A percentile compares a stretch with the other conserved stretches of the same genome.
Evolutionary conservation across 2,797 vertebrate genomes (phyloP).

Genomic region (Lates japonicus): DNA sequence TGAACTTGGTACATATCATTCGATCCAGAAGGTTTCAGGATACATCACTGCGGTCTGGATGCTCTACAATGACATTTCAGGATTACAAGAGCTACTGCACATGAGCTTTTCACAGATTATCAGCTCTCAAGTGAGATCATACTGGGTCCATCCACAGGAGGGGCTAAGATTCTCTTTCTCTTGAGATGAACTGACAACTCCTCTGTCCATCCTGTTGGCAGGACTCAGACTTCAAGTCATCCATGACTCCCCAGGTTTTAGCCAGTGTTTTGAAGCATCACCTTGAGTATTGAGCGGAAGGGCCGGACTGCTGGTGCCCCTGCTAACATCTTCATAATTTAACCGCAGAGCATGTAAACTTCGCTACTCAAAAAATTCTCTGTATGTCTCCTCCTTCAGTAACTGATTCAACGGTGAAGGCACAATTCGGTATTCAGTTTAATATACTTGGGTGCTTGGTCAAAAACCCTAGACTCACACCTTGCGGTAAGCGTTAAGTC

Average conservation of each 20-base stretch:
- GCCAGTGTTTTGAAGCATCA: constrained; percentile 93
- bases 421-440: constrained; percentile 94
- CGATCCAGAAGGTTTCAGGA: constrained; percentile 17
- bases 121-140: constrained; percentile 94
- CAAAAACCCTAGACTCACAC: constrained; percentile 96
- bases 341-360: constrained; percentile 89
- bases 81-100: constrained; percentile 14
- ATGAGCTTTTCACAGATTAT: constrained; percentile 33
- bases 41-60: constrained; percentile 69
- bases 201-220: constrained; percentile 92
- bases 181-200: constrained; percentile 91
- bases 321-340: constrained; percentile 88
- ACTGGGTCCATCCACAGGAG: constrained; percentile 91
- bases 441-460: constrained; percentile 95
- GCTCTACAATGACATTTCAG: constrained; percentile 21
- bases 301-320: constrained; percentile 82
- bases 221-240: constrained; percentile 96
- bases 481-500: constrained; percentile 94
- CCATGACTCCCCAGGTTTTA: constrained; percentile 93
- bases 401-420: constrained; percentile 91
- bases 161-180: constrained; percentile 91
- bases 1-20: constrained; percentile 29
- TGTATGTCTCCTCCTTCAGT: constrained; percentile 87
- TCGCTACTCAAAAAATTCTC: constrained; percentile 82
- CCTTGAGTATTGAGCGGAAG: constrained; percentile 89